Evolutionary conservation across 2,888 invertebrate species (phyloP).

Genomic region (Heteropelma amictum): DNA sequence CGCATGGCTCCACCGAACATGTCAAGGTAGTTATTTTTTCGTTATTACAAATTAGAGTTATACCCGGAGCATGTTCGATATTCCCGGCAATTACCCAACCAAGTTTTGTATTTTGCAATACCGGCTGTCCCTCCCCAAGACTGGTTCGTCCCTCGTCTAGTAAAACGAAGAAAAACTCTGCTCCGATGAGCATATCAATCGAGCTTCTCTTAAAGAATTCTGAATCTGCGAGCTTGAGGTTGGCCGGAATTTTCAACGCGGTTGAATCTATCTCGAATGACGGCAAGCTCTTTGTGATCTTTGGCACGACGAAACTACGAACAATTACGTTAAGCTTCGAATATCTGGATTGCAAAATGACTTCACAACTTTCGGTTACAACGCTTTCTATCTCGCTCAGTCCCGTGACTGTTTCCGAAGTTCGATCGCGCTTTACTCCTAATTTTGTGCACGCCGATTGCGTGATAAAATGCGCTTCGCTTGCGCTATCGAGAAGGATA

Average conservation of each 20-base stretch:
- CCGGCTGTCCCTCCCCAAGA: conserved; percentile 14
- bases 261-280: conserved; percentile 19
- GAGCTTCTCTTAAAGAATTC: conserved; percentile 1
- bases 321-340: conserved; percentile 2
- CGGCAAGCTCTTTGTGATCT: conserved; percentile 47
- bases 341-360: conserved; percentile 23
- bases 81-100: conserved; percentile 38
- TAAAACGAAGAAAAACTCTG: conserved; percentile 17
- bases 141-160: conserved; percentile 9
- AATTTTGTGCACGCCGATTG: conserved; percentile 35
- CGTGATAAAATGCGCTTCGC: conserved; percentile 49
- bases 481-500: conserved; percentile 47
- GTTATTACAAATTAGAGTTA: background rate
- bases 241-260: conserved; percentile 25
- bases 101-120: conserved; percentile 31
- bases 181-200: conserved; percentile 26
- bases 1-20: conserved; percentile 14
- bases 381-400: conserved; percentile 34
- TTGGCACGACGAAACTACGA: too few species aligned
- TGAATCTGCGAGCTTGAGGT: conserved; percentile 18
- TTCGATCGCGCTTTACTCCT: conserved; percentile 8
- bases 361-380: conserved; percentile 15
- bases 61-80: background rate
- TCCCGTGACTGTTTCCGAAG: conserved; percentile 30
- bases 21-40: background rate